These are phyloP conservation scores for Sphyrna mokarran DNA, from an alignment of 2,113 vertebrate genomes.

Conservation along the genomic window DNA sequence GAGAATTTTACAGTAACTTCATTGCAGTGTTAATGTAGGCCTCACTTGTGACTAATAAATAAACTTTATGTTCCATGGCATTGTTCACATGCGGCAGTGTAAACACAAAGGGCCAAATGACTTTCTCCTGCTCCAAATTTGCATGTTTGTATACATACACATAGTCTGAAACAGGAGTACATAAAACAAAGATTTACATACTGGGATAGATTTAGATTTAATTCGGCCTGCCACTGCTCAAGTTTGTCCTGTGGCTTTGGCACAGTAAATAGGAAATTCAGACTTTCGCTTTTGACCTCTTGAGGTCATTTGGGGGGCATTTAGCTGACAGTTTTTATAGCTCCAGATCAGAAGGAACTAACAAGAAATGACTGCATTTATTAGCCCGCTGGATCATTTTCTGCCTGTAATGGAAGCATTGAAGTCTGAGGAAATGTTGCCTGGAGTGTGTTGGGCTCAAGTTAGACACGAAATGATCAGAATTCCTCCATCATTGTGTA, in stretches of 20 bases:
- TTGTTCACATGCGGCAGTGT: background rate
- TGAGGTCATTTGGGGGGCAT: background rate
- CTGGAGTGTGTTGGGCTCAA: background rate
- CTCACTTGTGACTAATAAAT: no score
- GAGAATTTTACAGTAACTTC: no score
- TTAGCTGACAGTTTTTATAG: background rate
- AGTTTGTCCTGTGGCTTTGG: background rate
- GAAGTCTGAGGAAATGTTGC: background rate
- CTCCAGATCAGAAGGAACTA: background rate
- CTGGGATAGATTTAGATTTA: background rate
- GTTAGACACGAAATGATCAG: background rate
- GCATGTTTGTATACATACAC: no score
- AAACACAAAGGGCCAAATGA: no score
- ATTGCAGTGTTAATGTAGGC: no score
- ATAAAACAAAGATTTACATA: background rate
- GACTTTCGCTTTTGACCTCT: background rate
- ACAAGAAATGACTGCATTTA: background rate
- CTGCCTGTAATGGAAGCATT: background rate
- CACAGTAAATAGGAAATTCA: background rate
- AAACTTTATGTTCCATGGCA: background rate
- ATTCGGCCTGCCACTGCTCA: background rate
- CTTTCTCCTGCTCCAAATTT: no score
- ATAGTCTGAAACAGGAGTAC: background rate
- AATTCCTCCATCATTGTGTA: background rate
- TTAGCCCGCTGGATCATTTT: background rate